These are phyloP conservation scores for Lymantria dispar DNA, from an alignment of 2,888 invertebrate genomes.

Conservation along the genomic window DNA sequence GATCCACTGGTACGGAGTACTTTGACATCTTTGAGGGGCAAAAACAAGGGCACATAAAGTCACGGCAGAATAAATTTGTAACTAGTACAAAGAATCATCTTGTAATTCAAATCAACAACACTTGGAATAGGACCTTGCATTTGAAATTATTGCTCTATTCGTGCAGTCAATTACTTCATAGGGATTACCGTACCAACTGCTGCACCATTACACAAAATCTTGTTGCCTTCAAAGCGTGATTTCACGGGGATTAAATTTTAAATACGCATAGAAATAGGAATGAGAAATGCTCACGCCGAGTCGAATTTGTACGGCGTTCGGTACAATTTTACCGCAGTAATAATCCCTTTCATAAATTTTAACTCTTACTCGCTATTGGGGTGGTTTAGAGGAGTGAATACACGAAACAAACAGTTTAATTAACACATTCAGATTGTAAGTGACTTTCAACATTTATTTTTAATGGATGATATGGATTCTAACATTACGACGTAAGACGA, in stretches of 20 bases:
- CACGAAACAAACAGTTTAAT: no score
- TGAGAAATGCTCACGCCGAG: background rate
- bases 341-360: conserved; percentile 8
- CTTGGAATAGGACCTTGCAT: background rate
- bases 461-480: no score
- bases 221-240: background rate
- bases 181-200: no score
- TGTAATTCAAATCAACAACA: background rate
- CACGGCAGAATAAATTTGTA: background rate
- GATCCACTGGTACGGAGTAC: no score
- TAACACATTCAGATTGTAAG: no score
- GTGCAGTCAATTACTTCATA: background rate
- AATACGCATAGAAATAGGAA: background rate
- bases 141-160: background rate
- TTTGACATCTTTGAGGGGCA: no score
- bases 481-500: no score
- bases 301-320: background rate
- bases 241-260: background rate
- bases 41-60: no score
- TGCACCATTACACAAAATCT: background rate
- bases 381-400: no score
- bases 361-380: background rate
- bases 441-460: no score
- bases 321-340: background rate
- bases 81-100: background rate